Percentiles rank a stretch among this genome's conserved stretches.
Evolutionary conservation across 2,888 invertebrate species (phyloP).

Genomic region (Eubasilissa splendida): DNA sequence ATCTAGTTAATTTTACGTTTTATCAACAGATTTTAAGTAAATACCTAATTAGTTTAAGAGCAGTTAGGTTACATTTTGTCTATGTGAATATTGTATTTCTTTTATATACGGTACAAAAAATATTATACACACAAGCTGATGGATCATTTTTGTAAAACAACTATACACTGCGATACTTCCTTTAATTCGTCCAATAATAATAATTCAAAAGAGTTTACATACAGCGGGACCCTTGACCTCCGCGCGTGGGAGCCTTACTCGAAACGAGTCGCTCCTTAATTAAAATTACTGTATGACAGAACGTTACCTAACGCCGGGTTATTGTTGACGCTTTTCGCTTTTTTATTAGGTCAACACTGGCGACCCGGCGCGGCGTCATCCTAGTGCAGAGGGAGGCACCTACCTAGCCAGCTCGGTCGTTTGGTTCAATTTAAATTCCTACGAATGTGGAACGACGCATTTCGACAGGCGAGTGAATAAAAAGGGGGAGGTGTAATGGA

Average conservation of each 20-base stretch:
- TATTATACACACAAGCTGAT: too few species aligned
- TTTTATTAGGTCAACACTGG: constrained; percentile 52
- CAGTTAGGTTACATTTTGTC: too few species aligned
- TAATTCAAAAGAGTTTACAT: constrained; percentile 51
- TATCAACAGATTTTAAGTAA: too few species aligned
- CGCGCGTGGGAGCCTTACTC: constrained; percentile 55
- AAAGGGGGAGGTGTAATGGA: constrained; percentile 28
- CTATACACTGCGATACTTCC: too few species aligned
- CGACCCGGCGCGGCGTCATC: constrained; percentile 31
- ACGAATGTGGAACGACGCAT: constrained; percentile 36
- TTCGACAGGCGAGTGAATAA: constrained; percentile 19
- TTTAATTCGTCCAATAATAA: constrained; percentile 23
- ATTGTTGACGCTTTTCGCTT: constrained; percentile 54
- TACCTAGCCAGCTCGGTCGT: constrained; percentile 13
- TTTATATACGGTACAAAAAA: too few species aligned
- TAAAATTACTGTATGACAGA: constrained; percentile 51
- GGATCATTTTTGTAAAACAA: too few species aligned
- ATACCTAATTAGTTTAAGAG: too few species aligned
- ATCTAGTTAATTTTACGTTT: too few species aligned
- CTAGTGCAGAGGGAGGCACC: constrained; percentile 2
- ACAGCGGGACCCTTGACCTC: constrained; percentile 43
- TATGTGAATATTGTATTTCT: too few species aligned
- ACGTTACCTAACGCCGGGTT: constrained; percentile 54
- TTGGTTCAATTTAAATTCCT: constrained; percentile 38
- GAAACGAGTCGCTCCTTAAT: constrained; percentile 51